Base-by-base conservation (phyloP, 2,113 vertebrate genomes). In the Cynoglossus semilaevis region DNA sequence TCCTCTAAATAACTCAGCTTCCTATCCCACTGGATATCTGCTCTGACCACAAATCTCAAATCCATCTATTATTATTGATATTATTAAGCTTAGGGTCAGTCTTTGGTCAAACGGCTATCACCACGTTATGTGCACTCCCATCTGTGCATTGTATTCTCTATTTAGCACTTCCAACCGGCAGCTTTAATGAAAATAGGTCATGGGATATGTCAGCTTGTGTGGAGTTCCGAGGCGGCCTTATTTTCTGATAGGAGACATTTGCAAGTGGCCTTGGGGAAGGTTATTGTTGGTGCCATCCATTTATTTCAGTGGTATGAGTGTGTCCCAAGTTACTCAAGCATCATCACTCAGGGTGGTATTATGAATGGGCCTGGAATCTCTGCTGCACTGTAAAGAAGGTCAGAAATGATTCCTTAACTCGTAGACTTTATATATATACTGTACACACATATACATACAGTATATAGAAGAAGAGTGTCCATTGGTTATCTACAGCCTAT, bases 181-280 rank as follows among this genome's bases (percentile, higher is more conserved):
- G 68, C 43, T 52, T 59, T 76, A 66, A 79, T 71, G 68, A 69
- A 83, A 82, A 81, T 74, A 65, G 86, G 82, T 86, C 87, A 84
- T 67, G 76, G 56, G 76, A 80, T 62, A 85, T 70, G 79, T 65
- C 48, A 74, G 74, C 72, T 60, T 16, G 12, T n/a, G 61, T 69
- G 72, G 53, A 64, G 58, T 61, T 77, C 34, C 29, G 41, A 67
- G 66, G 62, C 38, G 19, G 42, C 61, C 67, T 73, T 72, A 73
- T 78, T 85, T 84, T 70, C 53, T n/a, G 6, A 66, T 49, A 48
- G 51, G 65, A 82, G 53, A 70, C 66, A 44, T 80, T 83, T 73
- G 54, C 51, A 41, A 60, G 63, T 18, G 36, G 76, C 78, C 77
- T 58, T 41, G 37, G 74, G 67, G 72, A 80, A 81, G 55, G 63